Evolutionary conservation across 2,113 vertebrate genomes (phyloP), one percentile per base, ranked within the genome.

Genomic region (Eira barbara): DNA sequence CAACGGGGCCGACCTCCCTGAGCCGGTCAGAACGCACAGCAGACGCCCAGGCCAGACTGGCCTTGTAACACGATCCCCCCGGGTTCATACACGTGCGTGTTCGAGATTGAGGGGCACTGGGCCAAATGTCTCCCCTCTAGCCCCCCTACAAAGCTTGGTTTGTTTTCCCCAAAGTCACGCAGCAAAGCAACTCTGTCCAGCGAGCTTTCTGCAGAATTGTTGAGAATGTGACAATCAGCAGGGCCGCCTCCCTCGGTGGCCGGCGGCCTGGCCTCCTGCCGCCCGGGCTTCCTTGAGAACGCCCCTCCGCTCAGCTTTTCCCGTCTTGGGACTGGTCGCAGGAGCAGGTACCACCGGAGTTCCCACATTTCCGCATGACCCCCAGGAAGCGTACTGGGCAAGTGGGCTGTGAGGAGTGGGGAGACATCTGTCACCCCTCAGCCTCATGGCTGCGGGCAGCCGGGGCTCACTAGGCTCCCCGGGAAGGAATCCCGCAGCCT

Each of bases 1-100:
- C 17, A 3, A 55, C 23, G 29, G 23, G 29, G 6, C 0, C 2
- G 42, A 27, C 8, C 9, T 23, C 6, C 4, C n/a, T 10, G 39
- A 23, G 49, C 29, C 27, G 31, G 31, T 39, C 5, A 55, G 65
- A 18, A 20, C 14, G 21, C 5, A 4, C 39, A 7, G 27, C 13
- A 4, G 47, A 8, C 29, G 61, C 5, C 7, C 45, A 7, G 59
- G 49, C 36, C 42, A 17, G 47, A 45, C 7, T 39, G n/a, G 57
- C 39, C 13, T 69, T 49, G 45, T 11, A 14, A 3, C 29, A 25
- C 6, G 36, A 20, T 6, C 23, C 31, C 13, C 39, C 1, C 31
- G 2, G n/a, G 14, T 2, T 55, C 27, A 2, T 6, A 14, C 59
- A 92, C 4, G 29, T 39, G 55, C 10, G 21, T 9, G 27, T 29